Base-by-base conservation (phyloP, 2,888 invertebrate genomes). In the Drosophila imparisetae region DNA sequence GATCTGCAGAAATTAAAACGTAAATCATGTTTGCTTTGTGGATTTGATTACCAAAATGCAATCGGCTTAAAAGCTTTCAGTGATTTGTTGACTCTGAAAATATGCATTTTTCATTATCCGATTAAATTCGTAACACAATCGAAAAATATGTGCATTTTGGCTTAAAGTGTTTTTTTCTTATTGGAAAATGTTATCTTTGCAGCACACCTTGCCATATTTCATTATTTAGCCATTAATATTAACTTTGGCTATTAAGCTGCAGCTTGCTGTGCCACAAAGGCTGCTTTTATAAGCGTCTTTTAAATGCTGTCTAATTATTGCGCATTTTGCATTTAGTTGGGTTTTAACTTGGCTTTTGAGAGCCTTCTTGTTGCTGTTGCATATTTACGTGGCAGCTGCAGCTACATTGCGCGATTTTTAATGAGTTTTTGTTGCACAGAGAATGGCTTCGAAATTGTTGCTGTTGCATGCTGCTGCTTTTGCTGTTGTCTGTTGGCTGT, bases 371-470 rank as follows among this genome's bases (percentile, higher is more conserved):
- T n/a, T 45, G 30, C 42, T 57, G 60, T 63, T 68, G 10, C 53
- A 76, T 83, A 86, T 83, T 85, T 79, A 85, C 75, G 81, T 67
- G 80, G 72, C 68, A 74, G 76, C 72, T 78, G 85, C 83, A 82
- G 80, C 73, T 80, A 83, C 83, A 85, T 75, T 87, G 78, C 83
- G 72, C 66, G 61, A 71, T 78, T 87, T 86, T 86, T 86, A 86
- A 86, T 86, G 86, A 86, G 86, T 86, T 86, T 81, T 83, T 81
- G 80, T 72, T 78, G 78, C 71, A 57, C 58, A 54, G 50, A 70
- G 73, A 55, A 68, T 59, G 64, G 68, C 58, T 57, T 45, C n/a
- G 59, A 60, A 66, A 53, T 59, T 63, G 55, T n/a, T 55, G 27
- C 4, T 40, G 11, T 53, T 70, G 53, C 59, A 27, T 70, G 55